Evolutionary conservation across 1,140 invertebrate species (phyloP).

Genomic region (Physella acuta): DNA sequence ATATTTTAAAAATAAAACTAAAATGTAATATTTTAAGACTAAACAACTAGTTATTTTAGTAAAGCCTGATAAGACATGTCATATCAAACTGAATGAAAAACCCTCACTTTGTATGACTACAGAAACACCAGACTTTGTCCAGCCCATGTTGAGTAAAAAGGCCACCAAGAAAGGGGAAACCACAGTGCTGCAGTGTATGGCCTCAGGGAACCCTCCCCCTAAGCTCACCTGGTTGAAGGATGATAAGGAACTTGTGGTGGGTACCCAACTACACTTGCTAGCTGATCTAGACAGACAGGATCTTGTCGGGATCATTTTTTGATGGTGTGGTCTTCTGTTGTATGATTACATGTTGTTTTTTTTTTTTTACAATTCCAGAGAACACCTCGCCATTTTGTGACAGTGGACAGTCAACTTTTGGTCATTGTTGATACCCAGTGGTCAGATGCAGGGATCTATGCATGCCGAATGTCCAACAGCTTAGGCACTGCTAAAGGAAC

Average conservation of each 20-base stretch:
- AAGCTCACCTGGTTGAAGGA: constrained; percentile 88
- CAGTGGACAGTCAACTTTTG: constrained; percentile 81
- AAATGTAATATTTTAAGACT: not conserved
- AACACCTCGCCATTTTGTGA: constrained; percentile 78
- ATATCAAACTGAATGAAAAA: not conserved
- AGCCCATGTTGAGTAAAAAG: constrained; percentile 78
- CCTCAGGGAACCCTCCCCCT: constrained; percentile 81
- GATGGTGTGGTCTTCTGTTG: too few relatives aligned
- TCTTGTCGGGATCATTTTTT: not conserved
- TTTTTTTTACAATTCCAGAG: too few relatives aligned
- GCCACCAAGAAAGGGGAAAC: constrained; percentile 76
- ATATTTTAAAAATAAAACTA: not conserved
- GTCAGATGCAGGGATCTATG: constrained; percentile 81
- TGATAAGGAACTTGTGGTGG: constrained; percentile 68
- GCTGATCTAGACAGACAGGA: not conserved
- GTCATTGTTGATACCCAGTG: constrained; percentile 79
- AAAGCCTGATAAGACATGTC: too few relatives aligned
- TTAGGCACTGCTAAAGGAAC: constrained; percentile 70
- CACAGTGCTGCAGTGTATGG: constrained; percentile 84
- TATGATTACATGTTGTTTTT: too few relatives aligned
- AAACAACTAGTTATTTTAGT: not conserved
- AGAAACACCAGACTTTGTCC: constrained; percentile 83
- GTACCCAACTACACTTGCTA: too few relatives aligned
- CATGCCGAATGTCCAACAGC: constrained; percentile 76
- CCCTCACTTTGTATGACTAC: constrained; percentile 26